These are phyloP conservation scores for Cyrtonyx montezumae DNA, from an alignment of 2,113 vertebrate genomes.

Conservation along the genomic window DNA sequence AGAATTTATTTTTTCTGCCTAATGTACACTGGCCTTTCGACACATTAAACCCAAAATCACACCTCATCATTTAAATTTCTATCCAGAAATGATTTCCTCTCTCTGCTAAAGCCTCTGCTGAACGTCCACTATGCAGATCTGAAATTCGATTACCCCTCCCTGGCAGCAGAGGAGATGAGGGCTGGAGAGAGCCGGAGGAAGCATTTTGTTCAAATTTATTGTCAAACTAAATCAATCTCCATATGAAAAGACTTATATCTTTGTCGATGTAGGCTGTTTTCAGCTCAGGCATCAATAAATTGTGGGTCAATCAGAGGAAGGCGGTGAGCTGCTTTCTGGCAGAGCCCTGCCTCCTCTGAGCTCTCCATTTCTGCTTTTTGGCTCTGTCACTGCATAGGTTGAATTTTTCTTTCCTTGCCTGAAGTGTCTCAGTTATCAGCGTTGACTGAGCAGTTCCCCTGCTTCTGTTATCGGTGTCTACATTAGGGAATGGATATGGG, in stretches of 20 bases:
- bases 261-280: background rate
- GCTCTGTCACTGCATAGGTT: background rate
- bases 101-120: slow-evolving; percentile 19
- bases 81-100: slow-evolving; percentile 37
- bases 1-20: slow-evolving; percentile 7
- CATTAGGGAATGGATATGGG: fast-evolving
- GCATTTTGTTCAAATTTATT: slow-evolving; percentile 1
- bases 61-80: slow-evolving; percentile 39
- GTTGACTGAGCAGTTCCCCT: fast-evolving
- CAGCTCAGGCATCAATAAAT: background rate
- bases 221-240: background rate
- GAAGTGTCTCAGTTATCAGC: fast-evolving
- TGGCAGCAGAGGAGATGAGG: slow-evolving; percentile 29
- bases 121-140: background rate
- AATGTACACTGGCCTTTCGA: background rate
- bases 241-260: background rate
- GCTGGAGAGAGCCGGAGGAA: background rate
- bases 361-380: background rate
- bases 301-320: background rate
- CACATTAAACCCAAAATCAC: slow-evolving; percentile 33
- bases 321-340: background rate
- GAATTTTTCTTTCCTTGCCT: background rate
- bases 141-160: slow-evolving; percentile 63
- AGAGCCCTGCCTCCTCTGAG: background rate
- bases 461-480: background rate